Conservation (phyloP, 92 coral and sea anemone species). For the Phenganax stokvisi region DNA sequence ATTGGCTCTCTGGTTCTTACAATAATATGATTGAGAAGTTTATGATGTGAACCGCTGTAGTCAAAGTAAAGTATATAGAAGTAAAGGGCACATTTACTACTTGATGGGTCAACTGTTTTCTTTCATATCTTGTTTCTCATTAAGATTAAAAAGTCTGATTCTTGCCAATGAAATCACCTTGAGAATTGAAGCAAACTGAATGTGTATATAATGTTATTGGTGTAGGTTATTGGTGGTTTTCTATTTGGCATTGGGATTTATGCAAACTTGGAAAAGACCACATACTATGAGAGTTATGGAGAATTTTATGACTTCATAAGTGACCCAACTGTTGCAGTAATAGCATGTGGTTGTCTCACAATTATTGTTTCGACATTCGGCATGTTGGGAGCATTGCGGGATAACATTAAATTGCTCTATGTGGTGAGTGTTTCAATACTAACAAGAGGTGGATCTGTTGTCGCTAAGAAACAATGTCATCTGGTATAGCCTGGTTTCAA, state of each 20-base stretch:
- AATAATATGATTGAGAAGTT: too few relatives aligned
- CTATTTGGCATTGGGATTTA: conserved; percentile 88
- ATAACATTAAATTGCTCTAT: conserved; percentile 72
- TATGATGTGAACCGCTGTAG: too few relatives aligned
- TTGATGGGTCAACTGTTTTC: too few relatives aligned
- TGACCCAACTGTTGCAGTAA: conserved; percentile 81
- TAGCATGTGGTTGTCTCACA: conserved; percentile 72
- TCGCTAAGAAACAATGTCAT: neutral
- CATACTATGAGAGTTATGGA: conserved; percentile 46
- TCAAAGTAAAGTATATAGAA: too few relatives aligned
- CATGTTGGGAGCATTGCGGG: conserved; percentile 89
- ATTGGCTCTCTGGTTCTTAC: too few relatives aligned
- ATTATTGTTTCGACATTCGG: conserved; percentile 89
- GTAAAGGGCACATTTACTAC: too few relatives aligned
- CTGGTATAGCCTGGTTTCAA: neutral
- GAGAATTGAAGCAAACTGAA: too few relatives aligned
- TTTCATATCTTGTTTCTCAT: too few relatives aligned
- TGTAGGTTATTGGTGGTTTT: conserved; percentile 73
- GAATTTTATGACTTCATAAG: conserved; percentile 75
- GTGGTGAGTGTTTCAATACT: conserved; percentile 52
- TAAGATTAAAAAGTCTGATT: too few relatives aligned
- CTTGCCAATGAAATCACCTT: too few relatives aligned
- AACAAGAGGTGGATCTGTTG: neutral
- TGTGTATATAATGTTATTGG: neutral
- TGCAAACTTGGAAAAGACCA: conserved; percentile 76